Conservation (phyloP, 2,797 vertebrate species). For the Mastacembelus armatus region DNA sequence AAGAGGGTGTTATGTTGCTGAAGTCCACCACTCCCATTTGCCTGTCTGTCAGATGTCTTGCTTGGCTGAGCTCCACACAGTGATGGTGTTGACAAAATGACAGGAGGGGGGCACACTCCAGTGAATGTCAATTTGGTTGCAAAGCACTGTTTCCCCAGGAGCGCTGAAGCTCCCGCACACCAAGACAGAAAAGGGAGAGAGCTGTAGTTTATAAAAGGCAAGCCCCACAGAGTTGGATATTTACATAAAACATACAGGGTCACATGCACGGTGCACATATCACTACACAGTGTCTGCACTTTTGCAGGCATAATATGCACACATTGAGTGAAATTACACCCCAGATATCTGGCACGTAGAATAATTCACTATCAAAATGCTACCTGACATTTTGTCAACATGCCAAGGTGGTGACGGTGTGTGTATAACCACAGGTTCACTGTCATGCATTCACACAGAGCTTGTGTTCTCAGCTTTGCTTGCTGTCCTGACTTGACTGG, state of each 20-base stretch:
- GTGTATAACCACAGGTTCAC: conserved; percentile 7
- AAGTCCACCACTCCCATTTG: conserved; percentile 84
- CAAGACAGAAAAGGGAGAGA: conserved; percentile 41
- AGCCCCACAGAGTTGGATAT: conserved; percentile 18
- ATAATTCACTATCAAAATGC: conserved; percentile 13
- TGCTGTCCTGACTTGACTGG: conserved; percentile 56
- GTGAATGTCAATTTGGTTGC: conserved; percentile 83
- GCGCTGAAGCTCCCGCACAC: conserved; percentile 54
- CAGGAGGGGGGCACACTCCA: conserved; percentile 77
- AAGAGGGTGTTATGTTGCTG: conserved; percentile 78
- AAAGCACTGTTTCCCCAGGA: conserved; percentile 72
- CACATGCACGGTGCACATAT: conserved; percentile 6
- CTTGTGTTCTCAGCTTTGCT: conserved; percentile 27
- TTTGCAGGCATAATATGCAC: conserved; percentile 17
- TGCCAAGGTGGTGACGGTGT: conserved; percentile 17
- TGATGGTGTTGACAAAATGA: conserved; percentile 86
- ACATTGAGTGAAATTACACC: conserved; percentile 5
- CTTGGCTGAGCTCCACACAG: conserved; percentile 81
- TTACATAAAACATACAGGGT: conserved; percentile 40
- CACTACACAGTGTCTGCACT: not conserved
- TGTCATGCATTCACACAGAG: conserved; percentile 9
- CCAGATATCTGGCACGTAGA: conserved; percentile 7
- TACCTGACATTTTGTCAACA: conserved; percentile 8
- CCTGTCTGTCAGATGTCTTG: conserved; percentile 83
- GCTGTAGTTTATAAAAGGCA: conserved; percentile 38